Conservation (phyloP, 2,113 vertebrate species). For the Syngnathus floridae region DNA sequence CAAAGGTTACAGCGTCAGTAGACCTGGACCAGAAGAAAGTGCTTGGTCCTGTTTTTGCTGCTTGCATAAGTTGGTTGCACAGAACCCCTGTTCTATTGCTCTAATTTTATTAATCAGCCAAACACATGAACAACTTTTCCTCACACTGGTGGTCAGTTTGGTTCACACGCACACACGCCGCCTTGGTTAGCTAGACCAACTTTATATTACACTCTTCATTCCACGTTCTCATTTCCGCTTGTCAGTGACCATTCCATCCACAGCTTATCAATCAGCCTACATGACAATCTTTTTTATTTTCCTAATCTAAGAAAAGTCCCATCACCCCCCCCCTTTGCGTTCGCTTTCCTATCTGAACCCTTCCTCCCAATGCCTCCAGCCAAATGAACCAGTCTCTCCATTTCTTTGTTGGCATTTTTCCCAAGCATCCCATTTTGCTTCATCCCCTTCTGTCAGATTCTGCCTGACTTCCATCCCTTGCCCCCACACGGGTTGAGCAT, state of each 20-base stretch:
- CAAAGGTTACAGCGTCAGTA: too few species aligned
- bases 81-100: too few species aligned
- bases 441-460: slow-evolving; percentile 17
- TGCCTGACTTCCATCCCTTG: slow-evolving; percentile 25
- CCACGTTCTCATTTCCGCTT: slow-evolving; percentile 33
- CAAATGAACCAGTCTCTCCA: slow-evolving; percentile 40
- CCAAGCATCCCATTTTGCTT: slow-evolving; percentile 13
- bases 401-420: slow-evolving; percentile 23
- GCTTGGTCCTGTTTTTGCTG: too few species aligned
- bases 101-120: too few species aligned
- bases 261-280: slow-evolving; percentile 24
- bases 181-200: slow-evolving; percentile 13
- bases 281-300: slow-evolving; percentile 18
- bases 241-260: slow-evolving; percentile 7
- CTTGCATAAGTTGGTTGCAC: too few species aligned
- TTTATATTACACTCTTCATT: slow-evolving; percentile 24
- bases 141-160: not conserved
- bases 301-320: slow-evolving; percentile 15
- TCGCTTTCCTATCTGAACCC: slow-evolving; percentile 21
- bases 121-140: not conserved
- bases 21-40: too few species aligned
- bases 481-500: slow-evolving; percentile 24
- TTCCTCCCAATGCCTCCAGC: slow-evolving; percentile 35
- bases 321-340: not conserved
- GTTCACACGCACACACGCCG: not conserved